These are phyloP conservation scores for Myotis lucifugus DNA, from an alignment of 2,113 vertebrate genomes.

Conservation along the genomic window DNA sequence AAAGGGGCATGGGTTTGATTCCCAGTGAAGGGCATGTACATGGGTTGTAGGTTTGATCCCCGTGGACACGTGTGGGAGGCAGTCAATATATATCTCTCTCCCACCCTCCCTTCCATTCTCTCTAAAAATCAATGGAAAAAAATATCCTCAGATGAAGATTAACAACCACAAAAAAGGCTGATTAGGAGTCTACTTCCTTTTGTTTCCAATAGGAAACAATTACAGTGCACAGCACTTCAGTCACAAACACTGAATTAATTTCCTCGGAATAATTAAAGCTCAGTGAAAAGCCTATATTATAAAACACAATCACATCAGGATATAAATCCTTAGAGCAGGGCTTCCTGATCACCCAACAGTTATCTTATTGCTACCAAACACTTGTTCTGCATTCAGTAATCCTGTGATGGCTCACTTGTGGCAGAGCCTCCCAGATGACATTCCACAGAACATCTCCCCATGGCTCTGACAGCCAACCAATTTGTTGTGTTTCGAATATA, in stretches of 20 bases:
- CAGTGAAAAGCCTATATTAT: not conserved
- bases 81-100: no score
- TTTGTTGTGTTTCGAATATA: not conserved
- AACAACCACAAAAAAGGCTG: not conserved
- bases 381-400: not conserved
- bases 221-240: not conserved
- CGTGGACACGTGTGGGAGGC: no score
- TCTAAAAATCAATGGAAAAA: not conserved
- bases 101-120: no score
- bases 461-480: not conserved
- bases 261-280: not conserved
- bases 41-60: no score
- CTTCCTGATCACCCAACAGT: not conserved
- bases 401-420: no score
- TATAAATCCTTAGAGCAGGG: not conserved
- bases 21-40: no score
- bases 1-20: no score
- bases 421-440: not conserved
- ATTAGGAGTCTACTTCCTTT: not conserved
- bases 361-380: not conserved
- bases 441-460: no score
- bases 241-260: not conserved
- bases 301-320: not conserved
- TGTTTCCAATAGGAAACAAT: slow-evolving; percentile 1
- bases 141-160: not conserved